phyloP scores from a whole-genome alignment of 2,113 vertebrate genomes.

The Nyctereutes procyonoides region DNA sequence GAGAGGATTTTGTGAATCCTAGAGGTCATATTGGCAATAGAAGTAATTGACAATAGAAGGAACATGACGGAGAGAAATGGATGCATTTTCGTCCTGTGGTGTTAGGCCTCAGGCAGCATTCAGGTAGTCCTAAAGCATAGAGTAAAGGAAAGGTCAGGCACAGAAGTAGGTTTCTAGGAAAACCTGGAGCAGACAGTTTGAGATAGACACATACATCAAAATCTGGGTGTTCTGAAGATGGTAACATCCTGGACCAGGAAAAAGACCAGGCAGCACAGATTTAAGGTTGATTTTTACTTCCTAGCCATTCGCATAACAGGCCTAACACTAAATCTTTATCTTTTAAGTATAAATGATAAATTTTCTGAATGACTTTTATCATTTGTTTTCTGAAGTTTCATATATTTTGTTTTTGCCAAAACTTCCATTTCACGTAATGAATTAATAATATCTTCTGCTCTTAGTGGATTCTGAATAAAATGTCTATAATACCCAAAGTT shows the following conservation, averaged over 20 bases:
- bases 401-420: constrained; percentile 55
- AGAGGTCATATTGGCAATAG: neutral
- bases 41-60: constrained; percentile 10
- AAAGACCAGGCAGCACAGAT: neutral
- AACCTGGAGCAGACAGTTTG: neutral
- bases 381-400: constrained; percentile 38
- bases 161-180: constrained; percentile 30
- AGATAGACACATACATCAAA: neutral
- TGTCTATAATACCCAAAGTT: constrained; percentile 25
- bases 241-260: neutral
- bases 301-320: constrained; percentile 14
- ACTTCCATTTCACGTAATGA: constrained; percentile 66
- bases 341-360: neutral
- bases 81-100: constrained; percentile 1
- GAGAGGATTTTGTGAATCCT: constrained; percentile 3
- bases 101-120: constrained; percentile 50
- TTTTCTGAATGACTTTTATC: constrained; percentile 41
- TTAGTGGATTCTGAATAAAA: constrained; percentile 64
- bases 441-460: constrained; percentile 58
- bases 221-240: neutral
- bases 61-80: constrained; percentile 59
- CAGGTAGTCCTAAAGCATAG: neutral
- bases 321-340: neutral
- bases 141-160: neutral
- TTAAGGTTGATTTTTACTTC: constrained; percentile 2